Conservation (phyloP, 2,888 invertebrate genomes). For the Apoda limacodes region DNA sequence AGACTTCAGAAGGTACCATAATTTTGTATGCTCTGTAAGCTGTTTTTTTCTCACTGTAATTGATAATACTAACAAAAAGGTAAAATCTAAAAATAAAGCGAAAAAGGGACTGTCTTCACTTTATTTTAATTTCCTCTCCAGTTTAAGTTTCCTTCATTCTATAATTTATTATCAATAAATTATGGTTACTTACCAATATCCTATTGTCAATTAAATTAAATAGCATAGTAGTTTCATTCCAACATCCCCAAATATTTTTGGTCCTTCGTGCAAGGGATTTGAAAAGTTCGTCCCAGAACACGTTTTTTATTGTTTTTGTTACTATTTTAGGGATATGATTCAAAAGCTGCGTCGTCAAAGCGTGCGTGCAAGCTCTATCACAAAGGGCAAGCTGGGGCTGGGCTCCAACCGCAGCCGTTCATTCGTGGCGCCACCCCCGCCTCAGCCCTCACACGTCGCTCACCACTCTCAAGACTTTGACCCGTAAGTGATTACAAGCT, state of each 20-base stretch:
- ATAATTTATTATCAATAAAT: too few species aligned
- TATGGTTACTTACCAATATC: too few species aligned
- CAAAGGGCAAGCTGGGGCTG: constrained; percentile 81
- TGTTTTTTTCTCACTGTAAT: too few species aligned
- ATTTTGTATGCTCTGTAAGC: too few species aligned
- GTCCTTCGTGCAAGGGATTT: not conserved
- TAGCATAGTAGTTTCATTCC: too few species aligned
- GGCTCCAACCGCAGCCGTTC: constrained; percentile 82
- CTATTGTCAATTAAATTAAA: too few species aligned
- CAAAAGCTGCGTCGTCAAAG: constrained; percentile 89
- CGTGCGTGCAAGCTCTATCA: constrained; percentile 79
- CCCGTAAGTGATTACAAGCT: constrained; percentile 33
- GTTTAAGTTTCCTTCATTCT: too few species aligned
- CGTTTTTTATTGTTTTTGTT: not conserved
- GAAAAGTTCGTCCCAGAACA: not conserved
- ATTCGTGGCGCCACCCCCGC: constrained; percentile 78
- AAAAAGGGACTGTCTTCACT: too few species aligned
- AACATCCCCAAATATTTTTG: not conserved
- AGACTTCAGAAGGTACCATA: constrained; percentile 84
- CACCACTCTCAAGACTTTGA: constrained; percentile 44
- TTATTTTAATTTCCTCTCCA: too few species aligned
- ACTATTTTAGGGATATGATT: constrained; percentile 88
- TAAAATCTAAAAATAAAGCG: too few species aligned
- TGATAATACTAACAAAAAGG: too few species aligned
- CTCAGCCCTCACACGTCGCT: constrained; percentile 26